phyloP scores from a whole-genome alignment of 2,797 vertebrate genomes.

The Vultur gryphus region DNA sequence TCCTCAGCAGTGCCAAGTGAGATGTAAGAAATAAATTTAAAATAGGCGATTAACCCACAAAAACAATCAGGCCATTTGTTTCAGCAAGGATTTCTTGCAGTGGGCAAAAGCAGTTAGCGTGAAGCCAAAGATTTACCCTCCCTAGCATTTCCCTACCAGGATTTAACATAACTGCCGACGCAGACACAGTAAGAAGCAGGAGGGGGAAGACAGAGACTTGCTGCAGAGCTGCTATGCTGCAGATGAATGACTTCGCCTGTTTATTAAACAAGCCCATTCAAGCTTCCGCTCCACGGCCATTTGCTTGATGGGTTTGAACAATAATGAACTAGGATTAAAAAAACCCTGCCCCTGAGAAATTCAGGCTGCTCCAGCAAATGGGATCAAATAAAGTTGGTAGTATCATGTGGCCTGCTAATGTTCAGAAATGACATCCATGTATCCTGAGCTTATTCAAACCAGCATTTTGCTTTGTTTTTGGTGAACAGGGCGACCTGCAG shows the following conservation, averaged over 20 bases:
- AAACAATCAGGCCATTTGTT: background rate
- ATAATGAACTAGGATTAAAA: conserved; percentile 55
- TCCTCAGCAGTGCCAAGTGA: background rate
- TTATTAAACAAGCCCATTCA: conserved; percentile 68
- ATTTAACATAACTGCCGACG: background rate
- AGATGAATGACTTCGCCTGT: conserved; percentile 46
- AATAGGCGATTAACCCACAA: background rate
- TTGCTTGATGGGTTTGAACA: conserved; percentile 52
- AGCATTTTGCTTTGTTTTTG: conserved; percentile 22
- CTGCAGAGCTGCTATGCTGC: conserved; percentile 15
- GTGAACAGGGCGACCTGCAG: conserved; percentile 8
- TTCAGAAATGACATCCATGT: background rate
- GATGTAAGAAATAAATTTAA: background rate
- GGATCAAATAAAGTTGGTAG: conserved; percentile 30
- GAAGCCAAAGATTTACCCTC: background rate
- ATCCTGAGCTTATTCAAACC: conserved; percentile 26
- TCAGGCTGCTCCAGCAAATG: background rate
- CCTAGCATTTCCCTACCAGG: background rate
- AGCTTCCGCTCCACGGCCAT: conserved; percentile 40
- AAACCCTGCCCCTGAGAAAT: conserved; percentile 51
- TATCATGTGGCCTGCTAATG: conserved; percentile 18
- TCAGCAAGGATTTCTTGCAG: background rate
- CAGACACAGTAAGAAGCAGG: background rate
- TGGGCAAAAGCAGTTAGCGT: background rate
- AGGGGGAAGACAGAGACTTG: background rate